phyloP scores from a whole-genome alignment of 92 coral and sea anemone genomes.

The Umimayanthus kanabou region DNA sequence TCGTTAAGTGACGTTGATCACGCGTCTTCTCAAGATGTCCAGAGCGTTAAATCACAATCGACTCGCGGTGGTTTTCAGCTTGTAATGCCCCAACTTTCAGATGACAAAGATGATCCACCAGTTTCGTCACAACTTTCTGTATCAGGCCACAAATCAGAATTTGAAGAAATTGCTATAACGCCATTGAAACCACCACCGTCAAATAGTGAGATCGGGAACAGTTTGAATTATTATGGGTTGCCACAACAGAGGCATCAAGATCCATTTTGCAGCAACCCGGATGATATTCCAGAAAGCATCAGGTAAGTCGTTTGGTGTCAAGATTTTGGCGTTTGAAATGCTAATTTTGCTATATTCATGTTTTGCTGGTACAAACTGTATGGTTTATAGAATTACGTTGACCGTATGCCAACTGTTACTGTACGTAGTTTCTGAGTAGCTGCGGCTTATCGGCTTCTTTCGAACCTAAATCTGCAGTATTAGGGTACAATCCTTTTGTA shows the following conservation, averaged over 20 bases:
- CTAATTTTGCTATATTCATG: not conserved
- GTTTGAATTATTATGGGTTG: conserved; percentile 68
- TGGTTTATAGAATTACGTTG: not conserved
- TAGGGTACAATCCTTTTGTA: too few species aligned
- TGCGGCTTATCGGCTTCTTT: not conserved
- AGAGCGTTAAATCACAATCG: not conserved
- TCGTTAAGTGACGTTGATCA: too few species aligned
- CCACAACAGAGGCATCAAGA: conserved; percentile 80
- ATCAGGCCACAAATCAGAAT: not conserved
- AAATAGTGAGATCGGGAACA: conserved; percentile 50
- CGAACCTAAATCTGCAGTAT: too few species aligned
- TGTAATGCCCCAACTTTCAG: not conserved
- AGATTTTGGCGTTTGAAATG: not conserved
- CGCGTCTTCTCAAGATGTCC: not conserved
- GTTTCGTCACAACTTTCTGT: not conserved
- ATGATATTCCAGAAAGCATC: conserved; percentile 78
- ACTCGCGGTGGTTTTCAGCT: not conserved
- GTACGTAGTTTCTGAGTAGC: too few species aligned
- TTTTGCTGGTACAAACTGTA: not conserved
- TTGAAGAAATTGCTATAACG: conserved; percentile 37
- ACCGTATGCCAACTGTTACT: too few species aligned
- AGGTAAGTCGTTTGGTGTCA: conserved; percentile 53
- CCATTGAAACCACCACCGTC: conserved; percentile 78
- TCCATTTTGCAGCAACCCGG: conserved; percentile 94
- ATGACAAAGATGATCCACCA: not conserved